Percentiles rank a stretch among this genome's conserved stretches.
Conservation (phyloP, 1,140 invertebrate genomes). For the Drosophila sechellia region DNA sequence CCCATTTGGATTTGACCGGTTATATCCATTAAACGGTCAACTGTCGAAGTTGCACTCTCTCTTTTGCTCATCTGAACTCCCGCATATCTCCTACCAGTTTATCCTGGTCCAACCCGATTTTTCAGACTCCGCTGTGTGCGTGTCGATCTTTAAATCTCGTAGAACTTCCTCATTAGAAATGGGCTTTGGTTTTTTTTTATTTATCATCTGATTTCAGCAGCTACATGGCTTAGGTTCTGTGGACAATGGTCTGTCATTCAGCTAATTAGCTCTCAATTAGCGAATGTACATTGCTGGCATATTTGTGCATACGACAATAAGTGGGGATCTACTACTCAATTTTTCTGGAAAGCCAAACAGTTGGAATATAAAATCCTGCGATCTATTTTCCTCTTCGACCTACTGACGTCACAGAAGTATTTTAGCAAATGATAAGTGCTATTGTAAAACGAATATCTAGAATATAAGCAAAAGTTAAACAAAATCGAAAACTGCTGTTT, state of each 20-base stretch:
- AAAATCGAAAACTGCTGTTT: too few species aligned
- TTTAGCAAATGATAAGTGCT: too few species aligned
- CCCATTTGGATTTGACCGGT: neutral
- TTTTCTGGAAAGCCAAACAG: neutral
- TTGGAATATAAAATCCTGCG: neutral
- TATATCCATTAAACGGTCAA: neutral
- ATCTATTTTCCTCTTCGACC: neutral
- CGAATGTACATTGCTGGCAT: slow-evolving; percentile 1
- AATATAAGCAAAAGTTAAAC: too few species aligned
- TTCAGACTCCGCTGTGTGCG: slow-evolving; percentile 28
- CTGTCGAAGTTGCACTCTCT: slow-evolving; percentile 19
- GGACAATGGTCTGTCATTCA: slow-evolving; percentile 28
- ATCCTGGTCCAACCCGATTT: slow-evolving; percentile 67
- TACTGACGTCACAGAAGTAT: neutral
- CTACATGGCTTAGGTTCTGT: slow-evolving; percentile 35
- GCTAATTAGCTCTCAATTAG: slow-evolving; percentile 69
- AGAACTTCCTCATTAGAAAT: slow-evolving; percentile 64
- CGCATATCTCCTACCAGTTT: slow-evolving; percentile 46
- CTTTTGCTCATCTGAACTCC: slow-evolving; percentile 29
- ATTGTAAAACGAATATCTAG: too few species aligned
- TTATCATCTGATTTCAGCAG: slow-evolving; percentile 24
- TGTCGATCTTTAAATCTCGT: slow-evolving; percentile 17
- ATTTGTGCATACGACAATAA: neutral
- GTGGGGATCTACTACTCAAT: neutral
- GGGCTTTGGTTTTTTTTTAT: slow-evolving; percentile 62